Base-by-base conservation (phyloP, 2,113 vertebrate genomes). In the Philantomba maxwellii region DNA sequence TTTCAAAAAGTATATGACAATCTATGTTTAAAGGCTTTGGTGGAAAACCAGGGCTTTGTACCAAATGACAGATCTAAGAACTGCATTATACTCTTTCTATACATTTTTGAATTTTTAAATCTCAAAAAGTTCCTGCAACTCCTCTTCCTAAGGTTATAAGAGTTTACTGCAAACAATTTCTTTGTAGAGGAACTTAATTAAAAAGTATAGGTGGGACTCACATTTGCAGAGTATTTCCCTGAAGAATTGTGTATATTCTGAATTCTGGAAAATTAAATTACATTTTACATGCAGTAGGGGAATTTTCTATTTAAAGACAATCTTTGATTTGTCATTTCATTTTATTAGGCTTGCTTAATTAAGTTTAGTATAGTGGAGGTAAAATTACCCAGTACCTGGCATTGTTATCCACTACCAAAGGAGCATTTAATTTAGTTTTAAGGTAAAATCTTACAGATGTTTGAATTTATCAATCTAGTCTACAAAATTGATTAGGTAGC, bases 191-290 rank as follows among this genome's bases (percentile, higher is more conserved):
- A 96, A 28, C n/a, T 88, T 95, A 92, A 92, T 58, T 92, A 91
- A 92, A 45, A 64, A 47, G 15, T 30, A 91, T 73, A 81, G 25
- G 10, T 89, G n/a, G 21, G 43, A 78, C 12, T 95, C 7, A 89
- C 28, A 78, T 83, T 95, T 91, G 14, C 28, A 86, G 47, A 92
- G 10, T 43, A 75, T 92, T 87, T 89, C 21, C 36, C 58, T 85
- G 15, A 94, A 70, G 82, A 78, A 75, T 70, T 89, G 23, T 88
- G 19, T 7, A 77, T 86, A 93, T 45, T 16, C 1, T 93, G 21
- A 89, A 87, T 51, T 95, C 93, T 92, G 33, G 85, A 83, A 89
- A 95, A 78, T 89, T 77, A 85, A 90, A 80, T 88, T 80, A 43
- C 10, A 83, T 66, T 97, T 93, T 91, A 73, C 60, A 81, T 89